Conservation (phyloP, 2,113 vertebrate genomes). For the Eonycteris spelaea region DNA sequence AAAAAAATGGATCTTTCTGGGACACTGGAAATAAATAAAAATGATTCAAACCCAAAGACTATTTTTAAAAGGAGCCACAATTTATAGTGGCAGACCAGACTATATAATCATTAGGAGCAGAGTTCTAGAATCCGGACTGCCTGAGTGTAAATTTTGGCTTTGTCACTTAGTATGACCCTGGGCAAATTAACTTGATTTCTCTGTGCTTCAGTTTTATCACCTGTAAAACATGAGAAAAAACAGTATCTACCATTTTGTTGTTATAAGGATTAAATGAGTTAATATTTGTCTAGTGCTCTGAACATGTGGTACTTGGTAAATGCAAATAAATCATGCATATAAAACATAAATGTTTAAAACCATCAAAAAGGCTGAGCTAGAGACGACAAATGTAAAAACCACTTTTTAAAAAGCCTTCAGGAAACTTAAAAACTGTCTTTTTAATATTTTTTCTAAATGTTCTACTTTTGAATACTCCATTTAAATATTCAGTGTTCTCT, state of each 20-base stretch:
- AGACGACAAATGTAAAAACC: background rate
- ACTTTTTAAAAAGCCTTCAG: background rate
- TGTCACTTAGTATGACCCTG: background rate
- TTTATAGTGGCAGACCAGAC: background rate
- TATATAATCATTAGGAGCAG: background rate
- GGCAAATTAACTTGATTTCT: background rate
- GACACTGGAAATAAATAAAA: constrained; percentile 7
- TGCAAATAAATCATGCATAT: background rate
- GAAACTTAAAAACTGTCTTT: background rate
- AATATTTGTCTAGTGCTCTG: background rate
- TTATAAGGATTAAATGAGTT: background rate
- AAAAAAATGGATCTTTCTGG: background rate
- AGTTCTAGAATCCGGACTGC: background rate
- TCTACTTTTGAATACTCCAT: background rate
- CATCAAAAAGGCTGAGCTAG: background rate
- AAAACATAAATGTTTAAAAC: background rate
- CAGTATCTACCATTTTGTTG: background rate
- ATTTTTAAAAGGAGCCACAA: background rate
- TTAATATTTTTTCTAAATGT: background rate
- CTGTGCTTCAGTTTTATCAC: background rate
- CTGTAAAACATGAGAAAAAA: background rate
- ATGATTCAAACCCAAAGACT: background rate
- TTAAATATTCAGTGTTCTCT: background rate
- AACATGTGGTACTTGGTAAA: background rate
- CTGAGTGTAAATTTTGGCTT: background rate